These are phyloP conservation scores for Aurelia aurita complex sp. Pacific DNA, from an alignment of 30 jellyfish, hydroid and myxozoan species.

Conservation along the genomic window DNA sequence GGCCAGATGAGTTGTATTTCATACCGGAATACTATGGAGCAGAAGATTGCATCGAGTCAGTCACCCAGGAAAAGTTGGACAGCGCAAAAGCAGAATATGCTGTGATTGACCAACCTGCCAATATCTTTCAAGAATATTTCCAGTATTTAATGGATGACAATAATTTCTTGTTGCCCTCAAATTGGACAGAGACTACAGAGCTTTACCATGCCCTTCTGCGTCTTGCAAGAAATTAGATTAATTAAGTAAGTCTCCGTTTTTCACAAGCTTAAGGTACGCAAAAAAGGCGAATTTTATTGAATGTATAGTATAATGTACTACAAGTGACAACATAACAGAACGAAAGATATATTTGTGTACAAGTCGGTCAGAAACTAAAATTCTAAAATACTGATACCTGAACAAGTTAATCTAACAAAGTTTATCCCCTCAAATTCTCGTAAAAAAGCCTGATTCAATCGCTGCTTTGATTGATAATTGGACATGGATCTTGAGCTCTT, in stretches of 20 bases:
- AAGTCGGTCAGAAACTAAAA: too few species aligned
- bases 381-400: too few species aligned
- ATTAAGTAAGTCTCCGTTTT: neutral
- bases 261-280: neutral
- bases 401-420: too few species aligned
- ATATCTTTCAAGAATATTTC: conserved; percentile 24
- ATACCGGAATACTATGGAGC: conserved; percentile 42
- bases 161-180: conserved; percentile 15
- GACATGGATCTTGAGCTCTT: too few species aligned
- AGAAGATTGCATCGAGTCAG: conserved; percentile 13
- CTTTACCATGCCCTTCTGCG: conserved; percentile 20
- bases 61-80: conserved; percentile 18
- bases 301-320: too few species aligned
- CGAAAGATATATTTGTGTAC: too few species aligned
- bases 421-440: too few species aligned
- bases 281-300: too few species aligned
- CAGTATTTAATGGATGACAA: conserved; percentile 16
- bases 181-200: conserved; percentile 23
- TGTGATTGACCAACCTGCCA: conserved; percentile 13
- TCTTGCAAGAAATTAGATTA: conserved; percentile 32
- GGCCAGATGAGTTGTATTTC: conserved; percentile 35
- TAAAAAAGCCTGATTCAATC: too few species aligned
- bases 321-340: too few species aligned
- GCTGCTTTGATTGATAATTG: too few species aligned
- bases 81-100: conserved; percentile 7